Evolutionary conservation across 2,797 vertebrate genomes (phyloP).

Genomic region (Takifugu ocellatus): DNA sequence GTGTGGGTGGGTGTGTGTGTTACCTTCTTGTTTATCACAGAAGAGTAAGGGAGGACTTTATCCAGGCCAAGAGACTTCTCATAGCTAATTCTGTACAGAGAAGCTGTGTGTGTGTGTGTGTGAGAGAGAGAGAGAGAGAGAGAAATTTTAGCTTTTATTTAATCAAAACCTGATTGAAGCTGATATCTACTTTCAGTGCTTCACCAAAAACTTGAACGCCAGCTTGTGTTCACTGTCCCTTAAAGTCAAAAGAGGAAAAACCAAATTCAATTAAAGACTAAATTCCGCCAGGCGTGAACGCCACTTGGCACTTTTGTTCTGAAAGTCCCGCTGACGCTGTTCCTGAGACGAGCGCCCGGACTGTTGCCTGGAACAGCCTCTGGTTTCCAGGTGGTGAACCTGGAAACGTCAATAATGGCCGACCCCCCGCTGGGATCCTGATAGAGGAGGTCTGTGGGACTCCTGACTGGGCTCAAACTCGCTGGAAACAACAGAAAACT

Average conservation of each 20-base stretch:
- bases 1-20: constrained; percentile 11
- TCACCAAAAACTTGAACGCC: not conserved
- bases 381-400: too few relatives aligned
- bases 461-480: too few relatives aligned
- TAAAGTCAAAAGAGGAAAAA: not conserved
- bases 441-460: too few relatives aligned
- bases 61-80: constrained; percentile 79
- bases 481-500: too few relatives aligned
- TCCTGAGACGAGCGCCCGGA: too few relatives aligned
- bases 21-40: constrained; percentile 79
- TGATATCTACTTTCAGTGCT: not conserved
- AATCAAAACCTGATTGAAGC: constrained; percentile 1
- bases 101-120: constrained; percentile 72
- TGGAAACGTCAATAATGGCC: too few relatives aligned
- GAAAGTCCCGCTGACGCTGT: too few relatives aligned
- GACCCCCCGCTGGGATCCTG: too few relatives aligned
- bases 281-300: too few relatives aligned
- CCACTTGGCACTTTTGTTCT: too few relatives aligned
- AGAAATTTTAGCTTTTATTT: constrained; percentile 1
- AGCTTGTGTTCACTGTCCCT: not conserved
- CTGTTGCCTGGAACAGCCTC: too few relatives aligned
- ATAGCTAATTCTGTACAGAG: constrained; percentile 84
- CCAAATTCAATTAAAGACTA: too few relatives aligned
- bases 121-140: constrained; percentile 3
- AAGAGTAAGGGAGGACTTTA: constrained; percentile 87